Conservation (phyloP, 2,888 invertebrate species). For the Protophormia terraenovae region DNA sequence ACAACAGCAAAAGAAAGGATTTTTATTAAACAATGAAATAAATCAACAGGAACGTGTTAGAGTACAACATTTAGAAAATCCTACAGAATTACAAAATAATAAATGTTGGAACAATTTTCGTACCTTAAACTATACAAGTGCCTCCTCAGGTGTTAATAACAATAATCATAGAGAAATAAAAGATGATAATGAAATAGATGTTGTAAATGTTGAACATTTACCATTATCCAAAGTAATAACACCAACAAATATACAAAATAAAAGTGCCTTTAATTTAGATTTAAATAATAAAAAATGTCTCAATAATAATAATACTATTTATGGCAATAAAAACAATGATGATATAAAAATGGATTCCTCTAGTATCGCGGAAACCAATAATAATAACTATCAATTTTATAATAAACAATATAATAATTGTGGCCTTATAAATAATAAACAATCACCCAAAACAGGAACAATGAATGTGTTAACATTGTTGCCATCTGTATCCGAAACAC, state of each 20-base stretch:
- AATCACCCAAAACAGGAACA: not conserved
- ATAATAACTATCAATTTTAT: conserved; percentile 41
- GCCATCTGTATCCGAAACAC: not conserved
- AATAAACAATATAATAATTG: conserved; percentile 39
- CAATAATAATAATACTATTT: conserved; percentile 39
- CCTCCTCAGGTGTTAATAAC: conserved; percentile 44
- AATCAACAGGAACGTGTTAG: conserved; percentile 64
- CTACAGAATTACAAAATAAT: conserved; percentile 69
- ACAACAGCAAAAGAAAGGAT: no score
- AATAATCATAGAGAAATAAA: conserved; percentile 41
- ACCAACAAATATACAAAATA: conserved; percentile 51
- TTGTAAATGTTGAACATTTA: conserved; percentile 39
- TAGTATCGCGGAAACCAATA: conserved; percentile 10
- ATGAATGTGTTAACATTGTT: conserved; percentile 31
- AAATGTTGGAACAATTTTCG: conserved; percentile 68
- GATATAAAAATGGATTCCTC: not conserved
- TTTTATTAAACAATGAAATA: conserved; percentile 13
- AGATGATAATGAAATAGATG: conserved; percentile 40
- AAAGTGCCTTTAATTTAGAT: conserved; percentile 67
- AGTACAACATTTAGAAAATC: conserved; percentile 69
- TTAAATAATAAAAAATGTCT: conserved; percentile 46
- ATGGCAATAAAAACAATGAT: conserved; percentile 46
- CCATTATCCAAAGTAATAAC: conserved; percentile 13
- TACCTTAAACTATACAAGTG: conserved; percentile 62
- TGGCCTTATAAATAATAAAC: conserved; percentile 26